Evolutionary conservation across 2,113 vertebrate species (phyloP), one percentile per base, ranked within the genome.

Genomic region (Cygnus atratus): DNA sequence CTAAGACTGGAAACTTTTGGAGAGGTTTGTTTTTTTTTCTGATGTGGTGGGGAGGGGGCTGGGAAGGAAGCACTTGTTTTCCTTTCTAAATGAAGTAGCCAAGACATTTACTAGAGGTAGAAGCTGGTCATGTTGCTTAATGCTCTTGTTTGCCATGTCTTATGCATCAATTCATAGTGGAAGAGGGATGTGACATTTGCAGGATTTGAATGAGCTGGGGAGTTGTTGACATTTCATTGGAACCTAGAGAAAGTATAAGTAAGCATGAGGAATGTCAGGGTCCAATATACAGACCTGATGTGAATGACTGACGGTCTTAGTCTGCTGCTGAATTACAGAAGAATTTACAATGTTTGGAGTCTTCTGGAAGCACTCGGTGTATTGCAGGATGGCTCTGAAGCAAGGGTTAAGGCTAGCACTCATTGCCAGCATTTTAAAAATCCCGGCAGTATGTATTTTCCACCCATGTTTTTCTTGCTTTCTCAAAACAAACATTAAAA

Each of bases 261-360:
- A n/a, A 89, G 57, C 5, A 43, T 29, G 52, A 67, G 11, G 25
- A 63, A 59, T 74, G 33, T 25, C 19, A 55, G 61, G 13, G n/a
- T 19, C 29, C 37, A 46, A 52, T 87, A 41, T 84, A 92, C 74
- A 94, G 87, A 94, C 88, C 84, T 59, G 18, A 84, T 85, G 82
- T 93, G 93, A 95, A 71, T 93, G 88, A 85, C 6, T 17, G 59
- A 85, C 41, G 55, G 33, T 50, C 33, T 88, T 44, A 54, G 50
- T 16, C 24, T 62, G 39, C 33, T 87, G 52, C 19, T 83, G 80
- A 35, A 24, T 35, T 48, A 35, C 16, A 54, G 33, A 54, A 22
- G 44, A 79, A 21, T 66, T 70, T 59, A 46, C 19, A 41, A 9
- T 8, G 13, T 41, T 94, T 33, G 29, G 41, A 84, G 33, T 68